These are phyloP conservation scores for Masticophis lateralis DNA, from an alignment of 2,797 vertebrate species.

Conservation along the genomic window DNA sequence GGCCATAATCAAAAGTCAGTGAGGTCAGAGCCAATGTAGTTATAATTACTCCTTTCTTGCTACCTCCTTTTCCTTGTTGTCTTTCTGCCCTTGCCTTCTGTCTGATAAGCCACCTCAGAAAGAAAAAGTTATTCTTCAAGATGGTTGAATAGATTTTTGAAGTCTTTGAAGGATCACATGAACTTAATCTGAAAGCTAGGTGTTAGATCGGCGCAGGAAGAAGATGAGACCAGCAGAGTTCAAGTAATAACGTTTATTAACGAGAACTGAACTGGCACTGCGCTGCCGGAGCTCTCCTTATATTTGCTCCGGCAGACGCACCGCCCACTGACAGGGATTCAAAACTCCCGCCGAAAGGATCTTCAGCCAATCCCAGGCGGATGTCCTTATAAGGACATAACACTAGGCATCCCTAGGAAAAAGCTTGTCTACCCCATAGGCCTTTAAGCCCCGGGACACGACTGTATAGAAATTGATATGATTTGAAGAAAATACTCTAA, in stretches of 20 bases:
- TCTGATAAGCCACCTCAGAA: background rate
- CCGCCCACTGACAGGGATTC: too few species aligned
- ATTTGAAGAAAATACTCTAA: background rate
- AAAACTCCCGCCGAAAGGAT: too few species aligned
- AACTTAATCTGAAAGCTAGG: background rate
- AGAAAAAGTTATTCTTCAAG: background rate
- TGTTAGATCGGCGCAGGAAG: too few species aligned
- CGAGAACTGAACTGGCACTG: too few species aligned
- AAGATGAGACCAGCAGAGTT: too few species aligned
- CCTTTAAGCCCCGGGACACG: background rate
- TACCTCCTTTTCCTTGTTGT: background rate
- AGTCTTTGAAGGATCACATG: background rate
- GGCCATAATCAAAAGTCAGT: background rate
- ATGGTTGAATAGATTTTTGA: background rate
- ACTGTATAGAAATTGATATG: background rate
- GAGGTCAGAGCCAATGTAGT: background rate
- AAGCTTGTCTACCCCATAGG: background rate
- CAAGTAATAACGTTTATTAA: too few species aligned
- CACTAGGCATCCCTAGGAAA: background rate
- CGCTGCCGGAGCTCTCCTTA: too few species aligned
- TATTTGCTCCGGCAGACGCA: too few species aligned
- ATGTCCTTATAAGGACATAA: too few species aligned
- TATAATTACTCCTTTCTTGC: background rate
- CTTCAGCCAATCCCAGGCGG: too few species aligned
- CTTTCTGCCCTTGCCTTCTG: background rate